Evolutionary conservation across 2,113 vertebrate genomes (phyloP).

Genomic region (Triplophysa dalaica): DNA sequence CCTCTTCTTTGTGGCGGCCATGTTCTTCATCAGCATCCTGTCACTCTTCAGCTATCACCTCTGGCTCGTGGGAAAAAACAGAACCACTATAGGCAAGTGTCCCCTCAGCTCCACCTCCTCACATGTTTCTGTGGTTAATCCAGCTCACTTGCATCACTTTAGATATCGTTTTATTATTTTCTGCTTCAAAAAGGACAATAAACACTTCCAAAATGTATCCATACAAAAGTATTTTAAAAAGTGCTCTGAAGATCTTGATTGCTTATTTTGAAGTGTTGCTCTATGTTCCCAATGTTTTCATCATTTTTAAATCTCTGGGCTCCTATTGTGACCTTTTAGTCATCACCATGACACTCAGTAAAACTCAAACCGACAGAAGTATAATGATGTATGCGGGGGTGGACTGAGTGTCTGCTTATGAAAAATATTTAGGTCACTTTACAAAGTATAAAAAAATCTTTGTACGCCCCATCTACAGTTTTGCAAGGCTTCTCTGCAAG

Average conservation of each 20-base stretch:
- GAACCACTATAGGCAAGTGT: constrained; percentile 90
- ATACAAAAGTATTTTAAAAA: background rate
- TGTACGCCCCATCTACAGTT: background rate
- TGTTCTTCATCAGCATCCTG: constrained; percentile 97
- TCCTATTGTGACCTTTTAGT: background rate
- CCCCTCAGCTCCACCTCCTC: no score
- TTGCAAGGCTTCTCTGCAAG: background rate
- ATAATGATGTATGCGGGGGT: background rate
- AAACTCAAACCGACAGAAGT: background rate
- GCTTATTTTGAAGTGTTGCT: no score
- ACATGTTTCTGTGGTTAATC: background rate
- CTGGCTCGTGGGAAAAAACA: constrained; percentile 96
- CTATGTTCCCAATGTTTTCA: background rate
- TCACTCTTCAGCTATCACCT: constrained; percentile 96
- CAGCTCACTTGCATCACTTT: background rate
- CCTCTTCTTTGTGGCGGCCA: constrained; percentile 96
- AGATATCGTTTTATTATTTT: background rate
- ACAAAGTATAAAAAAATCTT: background rate
- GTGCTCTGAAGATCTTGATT: no score
- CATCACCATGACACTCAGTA: background rate
- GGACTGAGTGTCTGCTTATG: background rate
- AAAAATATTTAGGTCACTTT: constrained; percentile 7
- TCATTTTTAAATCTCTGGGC: background rate
- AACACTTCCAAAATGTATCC: no score
- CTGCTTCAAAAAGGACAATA: no score